phyloP scores from a whole-genome alignment of 1,140 invertebrate genomes.

The Drosophila ercepeae region DNA sequence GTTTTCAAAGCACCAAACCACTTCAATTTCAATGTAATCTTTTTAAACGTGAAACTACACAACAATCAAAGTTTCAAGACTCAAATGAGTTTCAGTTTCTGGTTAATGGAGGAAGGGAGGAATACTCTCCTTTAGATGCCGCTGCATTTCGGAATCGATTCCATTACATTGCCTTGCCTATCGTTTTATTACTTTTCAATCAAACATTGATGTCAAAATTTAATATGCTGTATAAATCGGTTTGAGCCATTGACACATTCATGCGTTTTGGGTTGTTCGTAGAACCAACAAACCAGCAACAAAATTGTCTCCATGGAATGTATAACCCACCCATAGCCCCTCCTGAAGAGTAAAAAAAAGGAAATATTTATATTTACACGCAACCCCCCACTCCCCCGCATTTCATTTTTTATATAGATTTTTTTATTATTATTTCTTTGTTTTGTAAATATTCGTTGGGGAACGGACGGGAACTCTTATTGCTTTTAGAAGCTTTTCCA shows the following conservation, averaged over 20 bases:
- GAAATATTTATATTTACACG: constrained; percentile 73
- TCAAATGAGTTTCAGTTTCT: constrained; percentile 73
- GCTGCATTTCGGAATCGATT: constrained; percentile 30
- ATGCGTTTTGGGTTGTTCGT: constrained; percentile 65
- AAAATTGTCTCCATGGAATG: constrained; percentile 47
- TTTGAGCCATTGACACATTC: constrained; percentile 82
- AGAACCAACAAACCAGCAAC: constrained; percentile 53
- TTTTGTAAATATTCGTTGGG: constrained; percentile 52
- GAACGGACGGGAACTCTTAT: no score
- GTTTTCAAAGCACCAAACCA: constrained; percentile 36
- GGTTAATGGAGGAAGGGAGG: no score
- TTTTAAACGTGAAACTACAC: constrained; percentile 77
- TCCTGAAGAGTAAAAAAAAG: constrained; percentile 43
- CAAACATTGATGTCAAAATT: constrained; percentile 82
- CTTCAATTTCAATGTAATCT: constrained; percentile 79
- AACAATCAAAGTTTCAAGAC: constrained; percentile 33
- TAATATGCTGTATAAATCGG: constrained; percentile 82
- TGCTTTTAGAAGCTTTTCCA: constrained; percentile 78
- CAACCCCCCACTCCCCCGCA: constrained; percentile 26
- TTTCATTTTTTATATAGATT: constrained; percentile 26
- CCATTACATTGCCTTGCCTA: constrained; percentile 20
- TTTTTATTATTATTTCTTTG: constrained; percentile 48
- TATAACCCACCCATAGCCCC: neutral
- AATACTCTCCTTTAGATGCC: constrained; percentile 48
- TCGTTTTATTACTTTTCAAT: constrained; percentile 50